A percentile compares a stretch with the other conserved stretches of the same genome.
These are phyloP conservation scores for Garra rufa DNA, from an alignment of 2,113 vertebrate species.

Conservation along the genomic window DNA sequence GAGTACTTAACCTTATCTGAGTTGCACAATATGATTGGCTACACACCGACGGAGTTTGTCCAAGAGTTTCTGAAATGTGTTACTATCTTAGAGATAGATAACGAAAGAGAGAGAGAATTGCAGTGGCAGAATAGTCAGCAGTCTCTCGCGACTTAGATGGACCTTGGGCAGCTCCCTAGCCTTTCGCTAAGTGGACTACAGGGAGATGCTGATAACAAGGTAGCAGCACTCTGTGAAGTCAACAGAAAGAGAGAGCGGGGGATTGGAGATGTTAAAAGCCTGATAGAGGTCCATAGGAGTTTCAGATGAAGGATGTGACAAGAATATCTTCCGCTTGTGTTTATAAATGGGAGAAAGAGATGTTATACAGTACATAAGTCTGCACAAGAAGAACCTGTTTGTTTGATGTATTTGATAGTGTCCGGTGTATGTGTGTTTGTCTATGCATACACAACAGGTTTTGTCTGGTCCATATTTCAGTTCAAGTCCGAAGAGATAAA, in stretches of 20 bases:
- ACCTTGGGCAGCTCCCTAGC: constrained; percentile 74
- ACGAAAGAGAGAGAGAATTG: constrained; percentile 17
- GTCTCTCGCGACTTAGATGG: constrained; percentile 56
- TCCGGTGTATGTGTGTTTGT: neutral
- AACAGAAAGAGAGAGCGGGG: constrained; percentile 58
- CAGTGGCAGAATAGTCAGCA: constrained; percentile 58
- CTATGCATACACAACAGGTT: neutral
- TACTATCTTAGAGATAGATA: constrained; percentile 6
- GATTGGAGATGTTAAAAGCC: constrained; percentile 38
- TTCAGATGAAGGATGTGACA: constrained; percentile 3
- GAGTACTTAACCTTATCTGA: constrained; percentile 45
- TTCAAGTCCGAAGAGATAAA: neutral
- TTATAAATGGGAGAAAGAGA: neutral
- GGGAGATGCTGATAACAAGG: constrained; percentile 71
- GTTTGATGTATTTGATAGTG: neutral
- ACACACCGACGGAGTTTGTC: constrained; percentile 34
- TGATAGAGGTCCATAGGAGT: constrained; percentile 7
- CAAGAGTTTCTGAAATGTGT: constrained; percentile 29
- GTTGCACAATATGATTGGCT: constrained; percentile 25
- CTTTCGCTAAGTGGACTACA: constrained; percentile 75
- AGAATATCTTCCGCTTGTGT: neutral
- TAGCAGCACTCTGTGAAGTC: constrained; percentile 77
- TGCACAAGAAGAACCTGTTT: neutral
- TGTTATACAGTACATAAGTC: neutral
- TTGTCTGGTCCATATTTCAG: neutral